Base-by-base conservation (phyloP, 1,140 invertebrate species). In the Trachymyrmex septentrionalis region DNA sequence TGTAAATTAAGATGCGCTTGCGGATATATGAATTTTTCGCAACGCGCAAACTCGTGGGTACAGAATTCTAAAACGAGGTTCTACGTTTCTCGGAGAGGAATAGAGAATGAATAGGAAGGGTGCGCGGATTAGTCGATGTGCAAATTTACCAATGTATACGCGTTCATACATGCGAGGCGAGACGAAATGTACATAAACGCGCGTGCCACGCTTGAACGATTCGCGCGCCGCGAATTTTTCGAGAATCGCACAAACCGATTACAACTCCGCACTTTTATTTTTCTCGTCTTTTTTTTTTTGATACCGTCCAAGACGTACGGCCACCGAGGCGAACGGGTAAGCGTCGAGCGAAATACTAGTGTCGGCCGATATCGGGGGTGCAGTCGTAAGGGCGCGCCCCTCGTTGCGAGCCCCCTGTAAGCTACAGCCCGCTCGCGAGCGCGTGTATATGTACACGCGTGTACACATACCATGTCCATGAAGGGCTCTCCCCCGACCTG, bases 311-410 rank as follows among this genome's bases (percentile, higher is more conserved):
- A 72, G 82, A 77, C 14, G 14, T 57, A n/a, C 77, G 24, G 16
- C 63, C 78, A 50, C 77, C 86, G 82, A 87, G 86, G 88, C 87
- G 89, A 92, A 91, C 89, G 92, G 90, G 89, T 90, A 91, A 93
- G 89, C 91, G 90, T 90, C 92, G 78, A 67, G 90, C 91, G 92
- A 92, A 90, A 90, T 80, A 94, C 93, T 93, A 93, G 91, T 85
- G 85, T 48, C 66, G 57, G 63, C 77, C 78, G 67, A 85, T 34
- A 80, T 66, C 77, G 78, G 86, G 90, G 90, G 75, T 85, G 80
- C 64, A 53, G 72, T 88, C 72, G 85, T 91, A 90, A 92, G 92
- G 93, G 93, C 86, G 87, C 85, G 86, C 91, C 90, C 90, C 89
- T 86, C 86, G 61, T 72, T 50, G 76, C 85, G 63, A 77, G 78